Conservation (phyloP, 2,888 invertebrate species). For the Torymus aiolomorphi region DNA sequence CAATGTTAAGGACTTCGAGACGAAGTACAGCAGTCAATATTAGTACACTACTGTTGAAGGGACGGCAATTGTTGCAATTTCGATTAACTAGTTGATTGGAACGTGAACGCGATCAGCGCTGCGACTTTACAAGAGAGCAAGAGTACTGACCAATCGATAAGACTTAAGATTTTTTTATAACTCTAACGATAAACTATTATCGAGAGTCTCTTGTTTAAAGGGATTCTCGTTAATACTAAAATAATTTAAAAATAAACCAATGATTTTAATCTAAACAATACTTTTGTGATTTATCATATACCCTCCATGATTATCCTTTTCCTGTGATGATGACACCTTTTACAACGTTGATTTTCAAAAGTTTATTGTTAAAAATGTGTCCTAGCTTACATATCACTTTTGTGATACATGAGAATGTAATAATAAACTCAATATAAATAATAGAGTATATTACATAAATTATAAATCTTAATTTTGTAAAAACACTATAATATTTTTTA, state of each 20-base stretch:
- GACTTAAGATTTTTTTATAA: constrained; percentile 38
- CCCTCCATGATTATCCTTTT: too few relatives aligned
- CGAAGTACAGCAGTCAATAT: constrained; percentile 20
- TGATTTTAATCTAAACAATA: constrained; percentile 18
- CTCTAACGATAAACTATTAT: constrained; percentile 26
- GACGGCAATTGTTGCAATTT: constrained; percentile 5
- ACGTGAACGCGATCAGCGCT: background rate
- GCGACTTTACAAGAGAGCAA: constrained; percentile 29
- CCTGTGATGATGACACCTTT: too few relatives aligned
- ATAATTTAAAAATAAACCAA: constrained; percentile 45
- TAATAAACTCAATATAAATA: too few relatives aligned
- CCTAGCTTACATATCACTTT: too few relatives aligned
- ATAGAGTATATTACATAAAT: too few relatives aligned
- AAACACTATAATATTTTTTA: too few relatives aligned
- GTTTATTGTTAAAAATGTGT: too few relatives aligned
- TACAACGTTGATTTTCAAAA: too few relatives aligned
- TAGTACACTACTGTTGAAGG: background rate
- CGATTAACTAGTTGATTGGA: background rate
- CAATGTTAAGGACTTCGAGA: constrained; percentile 75
- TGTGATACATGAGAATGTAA: too few relatives aligned
- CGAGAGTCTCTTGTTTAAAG: constrained; percentile 2
- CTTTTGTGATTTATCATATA: background rate
- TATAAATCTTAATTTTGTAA: too few relatives aligned
- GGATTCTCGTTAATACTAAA: constrained; percentile 24
- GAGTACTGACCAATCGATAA: constrained; percentile 50